Base-by-base conservation (phyloP, 2,888 invertebrate species). In the Corbicula japonica region DNA sequence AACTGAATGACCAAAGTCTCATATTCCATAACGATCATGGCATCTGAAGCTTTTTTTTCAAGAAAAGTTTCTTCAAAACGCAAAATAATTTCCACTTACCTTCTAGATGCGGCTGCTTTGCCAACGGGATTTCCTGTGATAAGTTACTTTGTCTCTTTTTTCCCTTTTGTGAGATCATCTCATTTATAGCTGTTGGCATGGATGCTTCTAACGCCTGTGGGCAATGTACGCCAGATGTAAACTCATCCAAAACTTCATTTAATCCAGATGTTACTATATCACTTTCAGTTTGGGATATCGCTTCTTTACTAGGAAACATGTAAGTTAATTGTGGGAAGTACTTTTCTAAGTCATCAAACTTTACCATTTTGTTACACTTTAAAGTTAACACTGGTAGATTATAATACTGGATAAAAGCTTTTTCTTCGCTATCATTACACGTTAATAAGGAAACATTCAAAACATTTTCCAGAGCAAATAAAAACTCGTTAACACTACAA, bases 361-460 rank as follows among this genome's bases (percentile, higher is more conserved):
- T 83, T 12, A 92, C 89, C 86, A 91, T 90, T 82, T 91, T 91
- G 78, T 90, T 91, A 80, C 92, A 92, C 77, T 91, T 91, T 8
- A 92, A 80, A 12, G 87, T 88, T 6, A 87, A 85, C n/a, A 91
- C 91, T 12, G 91, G 92, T 46, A 92, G 80, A 80, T 89, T 90
- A 73, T 92, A 92, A 77, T 91, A 92, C 66, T 88, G 88, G 77
- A 92, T 91, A 76, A 92, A 92, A 0, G 91, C 90, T 54, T 89
- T 87, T 61, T 92, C 92, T 65, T 91, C 92, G 30, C 87, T 87
- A 26, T 87, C 86, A 21, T 86, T 87, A 60, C 91, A 90, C n/a
- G 88, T 85, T 38, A 87, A 74, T 21, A 91, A 74, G 5, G 90
- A 87, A 15, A 91, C 87, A 56, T 88, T 86, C 26, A 92, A 76